Evolutionary conservation across 2,888 invertebrate species (phyloP), one percentile per base, ranked within the genome.

Genomic region (Sphaeridia pumilis): DNA sequence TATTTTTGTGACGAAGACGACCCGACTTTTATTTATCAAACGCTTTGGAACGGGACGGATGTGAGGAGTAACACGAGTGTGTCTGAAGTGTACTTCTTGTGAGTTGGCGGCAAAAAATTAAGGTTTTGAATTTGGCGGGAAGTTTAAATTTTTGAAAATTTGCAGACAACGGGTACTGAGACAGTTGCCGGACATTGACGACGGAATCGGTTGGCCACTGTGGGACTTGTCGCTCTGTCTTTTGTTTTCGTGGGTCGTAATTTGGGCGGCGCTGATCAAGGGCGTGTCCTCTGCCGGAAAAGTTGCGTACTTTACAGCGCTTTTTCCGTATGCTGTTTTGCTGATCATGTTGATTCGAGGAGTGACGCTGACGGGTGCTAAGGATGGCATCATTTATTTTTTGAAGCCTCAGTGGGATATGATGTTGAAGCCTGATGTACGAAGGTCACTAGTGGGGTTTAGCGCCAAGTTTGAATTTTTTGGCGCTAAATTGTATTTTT

Each of bases 231-330:
- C 46, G 2, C 20, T 56, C 3, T 80, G 82, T 52, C 72, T 87
- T 4, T 69, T 83, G 2, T 72, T 73, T 1, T 75, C 84, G 0
- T 87, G 86, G 86, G 46, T 78, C 3, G 67, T 79, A 1, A 79
- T 84, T 28, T 85, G 82, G 67, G 62, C 79, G 5, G 80, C 84
- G 50, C 79, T 84, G 45, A 74, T 81, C 17, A 78, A 76, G 57
- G 85, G 85, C 7, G 83, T 86, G 1, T 81, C 81, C 68, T 83
- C 83, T 66, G 81, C 84, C 0, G 86, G 87, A 43, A 86, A 85
- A 70, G 84, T 82, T 0, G 81, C 90, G 0, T 92, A 90, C 70
- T 86, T 92, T 70, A 80, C 90, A 14, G 89, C 90, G 0, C 70
- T 89, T 2, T 87, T 88, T 69, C 88, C 88, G 0, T 87, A 86